Evolutionary conservation across 2,113 vertebrate species (phyloP).

Genomic region (Morone chrysops): DNA sequence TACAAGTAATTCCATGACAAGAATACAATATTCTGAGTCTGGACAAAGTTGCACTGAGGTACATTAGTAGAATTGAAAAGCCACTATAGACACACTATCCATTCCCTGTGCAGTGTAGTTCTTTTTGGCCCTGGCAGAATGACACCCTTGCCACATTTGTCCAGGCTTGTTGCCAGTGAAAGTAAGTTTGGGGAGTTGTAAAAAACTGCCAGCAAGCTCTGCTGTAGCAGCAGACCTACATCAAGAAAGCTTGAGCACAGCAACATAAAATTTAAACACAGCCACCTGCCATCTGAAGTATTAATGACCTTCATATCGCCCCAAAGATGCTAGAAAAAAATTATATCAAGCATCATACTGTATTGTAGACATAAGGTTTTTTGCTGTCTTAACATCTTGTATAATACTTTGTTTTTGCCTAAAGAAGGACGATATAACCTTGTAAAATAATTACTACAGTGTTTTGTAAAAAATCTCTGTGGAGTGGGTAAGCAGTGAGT

Average conservation of each 20-base stretch:
- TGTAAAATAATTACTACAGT: slow-evolving; percentile 1
- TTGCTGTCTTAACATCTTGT: slow-evolving; percentile 19
- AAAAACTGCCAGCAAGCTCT: slow-evolving; percentile 51
- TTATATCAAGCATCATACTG: slow-evolving; percentile 16
- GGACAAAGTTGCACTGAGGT: slow-evolving; percentile 26
- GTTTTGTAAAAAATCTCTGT: slow-evolving; percentile 2
- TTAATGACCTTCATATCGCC: slow-evolving; percentile 23
- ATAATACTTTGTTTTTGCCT: slow-evolving; percentile 1
- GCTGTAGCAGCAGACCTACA: slow-evolving; percentile 44
- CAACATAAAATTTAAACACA: slow-evolving; percentile 64
- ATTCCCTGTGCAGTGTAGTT: slow-evolving; percentile 27
- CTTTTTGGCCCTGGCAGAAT: slow-evolving; percentile 46
- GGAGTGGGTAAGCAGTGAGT: slow-evolving; percentile 24
- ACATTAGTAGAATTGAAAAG: slow-evolving; percentile 29
- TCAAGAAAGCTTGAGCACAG: slow-evolving; percentile 49
- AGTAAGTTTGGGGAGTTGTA: slow-evolving; percentile 54
- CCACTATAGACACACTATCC: slow-evolving; percentile 11
- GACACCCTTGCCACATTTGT: slow-evolving; percentile 53
- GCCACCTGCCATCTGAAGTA: slow-evolving; percentile 55
- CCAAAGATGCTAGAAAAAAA: slow-evolving; percentile 22
- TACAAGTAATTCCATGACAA: background rate
- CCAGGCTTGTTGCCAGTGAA: slow-evolving; percentile 60
- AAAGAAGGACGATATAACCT: slow-evolving; percentile 11
- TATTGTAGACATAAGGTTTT: slow-evolving; percentile 3
- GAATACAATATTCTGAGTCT: slow-evolving; percentile 18